Conservation (phyloP, 1,140 invertebrate genomes). For the Drosophila kanapiae region DNA sequence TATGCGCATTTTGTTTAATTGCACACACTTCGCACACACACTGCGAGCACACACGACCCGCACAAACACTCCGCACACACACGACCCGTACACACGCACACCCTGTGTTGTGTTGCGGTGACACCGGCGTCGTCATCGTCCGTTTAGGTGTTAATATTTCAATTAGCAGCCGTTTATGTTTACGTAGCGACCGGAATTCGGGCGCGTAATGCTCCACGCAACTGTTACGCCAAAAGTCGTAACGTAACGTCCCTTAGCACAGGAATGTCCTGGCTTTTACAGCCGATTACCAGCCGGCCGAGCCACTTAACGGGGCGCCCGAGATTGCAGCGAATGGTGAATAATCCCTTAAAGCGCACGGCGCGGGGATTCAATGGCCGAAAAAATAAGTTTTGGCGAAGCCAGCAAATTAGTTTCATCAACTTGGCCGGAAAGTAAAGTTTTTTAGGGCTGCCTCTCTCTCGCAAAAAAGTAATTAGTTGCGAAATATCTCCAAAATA, state of each 20-base stretch:
- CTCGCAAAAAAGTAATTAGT: slow-evolving; percentile 34
- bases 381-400: slow-evolving; percentile 24
- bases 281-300: slow-evolving; percentile 47
- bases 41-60: background rate
- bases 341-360: slow-evolving; percentile 6
- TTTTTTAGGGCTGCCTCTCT: slow-evolving; percentile 26
- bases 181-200: slow-evolving; percentile 55
- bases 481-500: slow-evolving; percentile 4
- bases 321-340: slow-evolving; percentile 33
- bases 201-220: slow-evolving; percentile 66
- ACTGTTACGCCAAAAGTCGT: slow-evolving; percentile 61
- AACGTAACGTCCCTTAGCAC: slow-evolving; percentile 13
- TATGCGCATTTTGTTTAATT: slow-evolving; percentile 80
- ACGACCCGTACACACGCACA: slow-evolving; percentile 20
- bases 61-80: slow-evolving; percentile 1
- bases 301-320: slow-evolving; percentile 8
- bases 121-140: slow-evolving; percentile 40
- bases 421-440: slow-evolving; percentile 31
- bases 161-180: slow-evolving; percentile 77
- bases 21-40: slow-evolving; percentile 57
- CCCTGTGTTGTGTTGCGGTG: slow-evolving; percentile 37
- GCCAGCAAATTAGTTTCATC: slow-evolving; percentile 35
- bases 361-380: background rate
- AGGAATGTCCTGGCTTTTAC: slow-evolving; percentile 35
- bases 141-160: slow-evolving; percentile 78